A percentile compares a stretch with the other conserved stretches of the same genome.
Conservation (phyloP, 2,888 invertebrate genomes). For the Eilema depressum region DNA sequence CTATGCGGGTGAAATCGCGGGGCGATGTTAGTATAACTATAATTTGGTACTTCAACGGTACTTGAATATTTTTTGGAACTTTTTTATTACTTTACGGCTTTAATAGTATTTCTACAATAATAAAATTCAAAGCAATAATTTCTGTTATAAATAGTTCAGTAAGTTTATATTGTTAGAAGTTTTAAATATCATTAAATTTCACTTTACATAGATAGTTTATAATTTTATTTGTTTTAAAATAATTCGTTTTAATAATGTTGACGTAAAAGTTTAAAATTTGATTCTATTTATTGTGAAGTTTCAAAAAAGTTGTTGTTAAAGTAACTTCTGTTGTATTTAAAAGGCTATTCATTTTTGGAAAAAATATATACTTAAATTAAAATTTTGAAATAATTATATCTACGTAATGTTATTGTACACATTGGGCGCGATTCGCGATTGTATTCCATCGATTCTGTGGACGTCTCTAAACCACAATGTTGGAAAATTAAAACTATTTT, state of each 20-base stretch:
- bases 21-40: no score
- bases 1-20: no score
- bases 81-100: neutral
- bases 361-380: no score
- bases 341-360: neutral
- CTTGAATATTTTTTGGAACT: no score
- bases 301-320: neutral
- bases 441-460: no score
- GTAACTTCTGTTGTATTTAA: neutral
- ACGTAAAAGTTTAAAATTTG: neutral
- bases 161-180: conserved; percentile 6
- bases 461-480: no score
- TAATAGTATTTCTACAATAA: conserved; percentile 28
- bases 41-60: no score
- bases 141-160: conserved; percentile 7
- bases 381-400: no score
- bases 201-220: neutral
- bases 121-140: conserved; percentile 32
- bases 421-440: no score
- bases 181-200: neutral
- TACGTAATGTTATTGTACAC: no score
- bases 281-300: neutral
- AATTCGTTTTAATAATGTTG: neutral
- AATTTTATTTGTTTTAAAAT: neutral
- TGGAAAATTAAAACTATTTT: no score